These are phyloP conservation scores for Etheostoma cragini DNA, from an alignment of 2,113 vertebrate species.

Conservation along the genomic window DNA sequence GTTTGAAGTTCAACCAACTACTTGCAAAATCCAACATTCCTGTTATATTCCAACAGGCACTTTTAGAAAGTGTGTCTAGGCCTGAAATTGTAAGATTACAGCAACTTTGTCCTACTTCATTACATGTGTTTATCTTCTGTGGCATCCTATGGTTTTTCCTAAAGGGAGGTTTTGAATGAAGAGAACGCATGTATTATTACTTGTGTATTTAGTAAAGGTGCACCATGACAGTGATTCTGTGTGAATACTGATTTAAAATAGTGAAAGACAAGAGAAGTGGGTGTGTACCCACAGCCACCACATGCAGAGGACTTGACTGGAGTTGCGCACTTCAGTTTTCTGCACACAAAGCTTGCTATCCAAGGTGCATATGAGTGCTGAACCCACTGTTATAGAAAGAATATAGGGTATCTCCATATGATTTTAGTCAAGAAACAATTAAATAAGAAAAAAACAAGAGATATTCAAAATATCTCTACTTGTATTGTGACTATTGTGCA, in stretches of 20 bases:
- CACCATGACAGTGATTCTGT: conserved; percentile 2
- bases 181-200: background rate
- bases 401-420: background rate
- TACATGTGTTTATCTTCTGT: conserved; percentile 7
- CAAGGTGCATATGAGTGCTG: background rate
- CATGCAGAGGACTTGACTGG: conserved; percentile 49
- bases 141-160: background rate
- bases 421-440: background rate
- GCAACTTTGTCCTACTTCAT: conserved; percentile 33
- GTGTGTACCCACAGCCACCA: conserved; percentile 76
- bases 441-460: background rate
- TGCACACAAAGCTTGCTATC: conserved; percentile 20
- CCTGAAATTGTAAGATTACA: conserved; percentile 9
- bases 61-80: conserved; percentile 13
- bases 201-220: background rate
- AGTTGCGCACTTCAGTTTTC: conserved; percentile 73
- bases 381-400: background rate
- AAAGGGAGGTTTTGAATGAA: background rate
- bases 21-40: conserved; percentile 17
- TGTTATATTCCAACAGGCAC: background rate
- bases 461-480: background rate
- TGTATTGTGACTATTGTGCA: conserved; percentile 20
- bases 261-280: conserved; percentile 67
- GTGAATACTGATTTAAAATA: conserved; percentile 6
- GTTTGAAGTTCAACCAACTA: conserved; percentile 19